Base-by-base conservation (phyloP, 2,113 vertebrate genomes). In the Brienomyrus longianalis region DNA sequence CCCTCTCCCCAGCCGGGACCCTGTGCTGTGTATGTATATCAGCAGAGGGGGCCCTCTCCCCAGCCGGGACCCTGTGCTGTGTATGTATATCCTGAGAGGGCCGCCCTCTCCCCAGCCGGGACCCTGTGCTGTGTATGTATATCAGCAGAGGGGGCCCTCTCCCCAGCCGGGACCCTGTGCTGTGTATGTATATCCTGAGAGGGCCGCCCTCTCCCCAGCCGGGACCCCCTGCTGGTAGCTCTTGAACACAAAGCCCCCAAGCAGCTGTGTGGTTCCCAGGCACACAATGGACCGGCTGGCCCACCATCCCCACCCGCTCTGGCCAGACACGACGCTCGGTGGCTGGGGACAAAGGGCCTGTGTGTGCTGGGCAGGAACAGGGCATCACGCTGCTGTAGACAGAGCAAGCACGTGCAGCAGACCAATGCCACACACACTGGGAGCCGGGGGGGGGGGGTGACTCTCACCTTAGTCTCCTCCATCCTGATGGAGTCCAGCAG, bases 381-480 rank as follows among this genome's bases (percentile, higher is more conserved):
- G 91, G 90, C 59, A 92, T 90, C 92, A 92, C 91, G 88, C 93
- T 88, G 92, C 88, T 90, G 62, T 88, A 92, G 90, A 89, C 93
- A 91, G 31, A 9, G 8, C 8, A 8, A 5, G 17, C 74, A 59
- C 88, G 51, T 23, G 19, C 48, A 3, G 39, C 5, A 27, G 54
- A 5, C 9, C 21, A 27, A 3, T 11, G 11, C 15, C 70, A 52
- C 48, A 80, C 87, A 66, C 54, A 45, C 39, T n/a, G 31, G 39
- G 11, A 47, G 48, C 48, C n/a, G 85, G 45, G 9, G n/a, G 47
- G 47, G 48, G 27, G 47, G 23, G 7, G 5, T 7, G 31, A 43
- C 13, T 0, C 35, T 95, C 93, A 99, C 98, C 96, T 99, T 99
- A 90, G 97, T 99, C 95, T 99, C 98, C 93, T 99, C 98, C 89